A percentile compares a stretch with the other conserved stretches of the same genome.
phyloP scores from a whole-genome alignment of 35 echinoderm and acorn worm species.

The Holothuria glaberrima region DNA sequence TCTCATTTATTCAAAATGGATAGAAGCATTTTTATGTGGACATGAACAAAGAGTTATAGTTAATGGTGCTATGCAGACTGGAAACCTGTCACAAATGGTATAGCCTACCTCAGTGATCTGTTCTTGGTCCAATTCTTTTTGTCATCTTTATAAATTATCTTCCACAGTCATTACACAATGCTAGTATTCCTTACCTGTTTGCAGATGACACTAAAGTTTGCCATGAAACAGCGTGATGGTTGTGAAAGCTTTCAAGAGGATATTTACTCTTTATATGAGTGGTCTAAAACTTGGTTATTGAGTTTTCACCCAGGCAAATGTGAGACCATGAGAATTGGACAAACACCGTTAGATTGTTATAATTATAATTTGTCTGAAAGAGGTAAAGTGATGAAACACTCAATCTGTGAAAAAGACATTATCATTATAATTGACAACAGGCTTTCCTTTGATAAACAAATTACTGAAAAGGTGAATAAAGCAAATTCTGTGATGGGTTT shows the following conservation, averaged over 20 bases:
- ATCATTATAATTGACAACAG: background rate
- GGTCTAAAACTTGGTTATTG: background rate
- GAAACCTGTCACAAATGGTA: too few relatives aligned
- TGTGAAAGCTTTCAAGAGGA: too few relatives aligned
- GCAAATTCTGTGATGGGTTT: slow-evolving; percentile 1
- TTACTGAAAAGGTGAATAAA: background rate
- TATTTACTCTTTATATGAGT: background rate
- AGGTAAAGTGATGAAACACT: background rate
- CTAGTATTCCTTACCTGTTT: too few relatives aligned
- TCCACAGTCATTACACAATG: too few relatives aligned
- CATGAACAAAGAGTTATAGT: too few relatives aligned
- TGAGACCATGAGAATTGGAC: background rate
- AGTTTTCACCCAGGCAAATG: background rate
- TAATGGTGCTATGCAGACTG: too few relatives aligned
- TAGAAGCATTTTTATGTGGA: background rate
- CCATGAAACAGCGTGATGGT: too few relatives aligned
- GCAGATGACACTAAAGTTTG: too few relatives aligned
- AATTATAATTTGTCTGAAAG: background rate
- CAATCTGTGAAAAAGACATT: background rate
- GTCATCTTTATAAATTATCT: too few relatives aligned
- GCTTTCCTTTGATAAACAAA: background rate
- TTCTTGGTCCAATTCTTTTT: too few relatives aligned
- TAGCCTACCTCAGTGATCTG: too few relatives aligned
- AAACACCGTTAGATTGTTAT: slow-evolving; percentile 7
- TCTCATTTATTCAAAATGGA: too few relatives aligned